Percentiles rank a stretch among this genome's conserved stretches.
Conservation (phyloP, 2,797 vertebrate genomes). For the Poeciliopsis infans region DNA sequence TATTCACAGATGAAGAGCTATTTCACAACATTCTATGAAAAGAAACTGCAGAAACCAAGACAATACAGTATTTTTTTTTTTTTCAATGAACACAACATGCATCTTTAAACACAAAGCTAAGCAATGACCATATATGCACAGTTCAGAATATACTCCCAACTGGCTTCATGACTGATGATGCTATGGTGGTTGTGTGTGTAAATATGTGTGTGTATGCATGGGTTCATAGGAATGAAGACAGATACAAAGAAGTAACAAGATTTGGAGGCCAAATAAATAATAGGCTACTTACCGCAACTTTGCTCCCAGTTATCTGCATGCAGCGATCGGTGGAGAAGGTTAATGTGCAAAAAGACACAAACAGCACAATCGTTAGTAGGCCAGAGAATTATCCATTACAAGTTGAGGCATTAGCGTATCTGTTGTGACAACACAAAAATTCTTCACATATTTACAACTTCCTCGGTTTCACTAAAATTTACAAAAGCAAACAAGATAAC, state of each 20-base stretch:
- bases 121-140: slow-evolving; percentile 57
- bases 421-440: slow-evolving; percentile 68
- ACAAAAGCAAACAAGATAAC: slow-evolving; percentile 47
- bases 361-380: slow-evolving; percentile 93
- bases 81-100: slow-evolving; percentile 63
- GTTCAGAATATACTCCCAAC: slow-evolving; percentile 39
- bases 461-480: slow-evolving; percentile 25
- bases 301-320: slow-evolving; percentile 99
- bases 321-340: slow-evolving; percentile 92
- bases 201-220: slow-evolving; percentile 17
- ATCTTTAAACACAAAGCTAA: slow-evolving; percentile 59
- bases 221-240: slow-evolving; percentile 38
- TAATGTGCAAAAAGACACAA: slow-evolving; percentile 94
- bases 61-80: slow-evolving; percentile 57
- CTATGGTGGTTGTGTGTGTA: slow-evolving; percentile 12
- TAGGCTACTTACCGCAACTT: slow-evolving; percentile 95
- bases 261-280: slow-evolving; percentile 78
- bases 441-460: slow-evolving; percentile 54
- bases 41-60: slow-evolving; percentile 61
- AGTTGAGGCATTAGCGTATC: slow-evolving; percentile 80
- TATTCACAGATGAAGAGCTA: slow-evolving; percentile 76
- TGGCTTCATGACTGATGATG: slow-evolving; percentile 40
- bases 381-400: slow-evolving; percentile 78
- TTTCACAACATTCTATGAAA: slow-evolving; percentile 65
- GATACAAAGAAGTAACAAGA: slow-evolving; percentile 59